Evolutionary conservation across 2,888 invertebrate species (phyloP), one percentile per base, ranked within the genome.

Genomic region (Papilio protenor): DNA sequence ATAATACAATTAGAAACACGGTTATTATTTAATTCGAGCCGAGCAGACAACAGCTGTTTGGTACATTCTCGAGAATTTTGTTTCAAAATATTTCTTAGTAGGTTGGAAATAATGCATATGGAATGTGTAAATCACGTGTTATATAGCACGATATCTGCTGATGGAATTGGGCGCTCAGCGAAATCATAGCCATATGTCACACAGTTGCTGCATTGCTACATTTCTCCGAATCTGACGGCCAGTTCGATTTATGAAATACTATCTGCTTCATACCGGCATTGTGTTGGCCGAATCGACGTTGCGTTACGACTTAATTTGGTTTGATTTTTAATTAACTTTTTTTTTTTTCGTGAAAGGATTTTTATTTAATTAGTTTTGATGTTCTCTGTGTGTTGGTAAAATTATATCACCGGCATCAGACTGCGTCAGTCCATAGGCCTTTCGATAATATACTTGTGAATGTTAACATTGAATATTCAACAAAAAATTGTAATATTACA

Each of bases 141-240:
- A 79, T 75, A 66, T 71, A 66, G 89, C 87, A 89, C 90, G 90
- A 90, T 90, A 90, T 88, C 87, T 88, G 85, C 87, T 90, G 90
- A 90, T 91, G 89, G 88, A 90, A 89, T 88, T 86, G 89, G 88
- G 84, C 86, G 88, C 89, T 87, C 88, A 88, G 91, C 91, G 90
- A 85, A 81, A 89, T 89, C 87, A 86, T 78, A 84, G 91, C 89
- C 89, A 91, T 91, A 89, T 90, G 90, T 90, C 89, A 91, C 86
- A 86, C 81, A 84, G 85, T 84, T 85, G 83, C 82, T 82, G 86
- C 81, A 82, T 80, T 72, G 80, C 80, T 80, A 81, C 83, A 82
- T 83, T 85, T 81, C 85, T 86, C 82, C 84, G 84, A 85, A 83
- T 86, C 83, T 83, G 83, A 84, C 82, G 80, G 64, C 59, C 66